A percentile compares a stretch with the other conserved stretches of the same genome.
These are phyloP conservation scores for Threskiornis aethiopicus DNA, from an alignment of 2,797 vertebrate species.

Conservation along the genomic window DNA sequence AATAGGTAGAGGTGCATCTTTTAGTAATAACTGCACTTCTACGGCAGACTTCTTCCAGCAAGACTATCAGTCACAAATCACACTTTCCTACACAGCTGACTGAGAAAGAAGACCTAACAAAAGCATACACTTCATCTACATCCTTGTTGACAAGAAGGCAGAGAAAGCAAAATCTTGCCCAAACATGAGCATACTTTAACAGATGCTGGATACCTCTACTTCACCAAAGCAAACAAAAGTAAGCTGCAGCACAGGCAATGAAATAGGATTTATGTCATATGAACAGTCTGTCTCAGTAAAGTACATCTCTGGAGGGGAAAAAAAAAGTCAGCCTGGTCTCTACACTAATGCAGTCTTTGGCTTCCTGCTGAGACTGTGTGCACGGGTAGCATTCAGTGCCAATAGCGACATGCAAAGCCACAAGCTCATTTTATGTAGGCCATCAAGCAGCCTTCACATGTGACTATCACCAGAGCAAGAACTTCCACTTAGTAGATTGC, in stretches of 20 bases:
- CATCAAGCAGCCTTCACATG: not conserved
- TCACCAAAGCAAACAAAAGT: not conserved
- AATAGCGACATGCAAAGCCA: not conserved
- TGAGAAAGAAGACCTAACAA: not conserved
- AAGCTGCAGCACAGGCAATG: not conserved
- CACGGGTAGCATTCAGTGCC: not conserved
- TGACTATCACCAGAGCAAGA: slow-evolving; percentile 22
- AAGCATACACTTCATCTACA: not conserved
- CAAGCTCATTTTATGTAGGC: not conserved
- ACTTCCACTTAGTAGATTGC: not conserved
- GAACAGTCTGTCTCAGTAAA: not conserved
- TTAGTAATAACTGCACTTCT: not conserved
- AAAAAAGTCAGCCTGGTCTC: not conserved
- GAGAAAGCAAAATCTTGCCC: not conserved
- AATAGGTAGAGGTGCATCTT: not conserved
- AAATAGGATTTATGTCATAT: not conserved
- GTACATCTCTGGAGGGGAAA: not conserved
- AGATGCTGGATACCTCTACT: not conserved
- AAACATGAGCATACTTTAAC: not conserved
- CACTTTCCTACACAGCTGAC: not conserved
- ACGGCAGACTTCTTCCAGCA: not conserved
- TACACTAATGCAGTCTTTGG: not conserved
- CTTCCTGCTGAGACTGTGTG: not conserved
- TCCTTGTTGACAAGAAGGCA: not conserved
- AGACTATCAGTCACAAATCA: not conserved